Evolutionary conservation across 2,888 invertebrate genomes (phyloP), one percentile per base, ranked within the genome.

Genomic region (Acheta domesticus): DNA sequence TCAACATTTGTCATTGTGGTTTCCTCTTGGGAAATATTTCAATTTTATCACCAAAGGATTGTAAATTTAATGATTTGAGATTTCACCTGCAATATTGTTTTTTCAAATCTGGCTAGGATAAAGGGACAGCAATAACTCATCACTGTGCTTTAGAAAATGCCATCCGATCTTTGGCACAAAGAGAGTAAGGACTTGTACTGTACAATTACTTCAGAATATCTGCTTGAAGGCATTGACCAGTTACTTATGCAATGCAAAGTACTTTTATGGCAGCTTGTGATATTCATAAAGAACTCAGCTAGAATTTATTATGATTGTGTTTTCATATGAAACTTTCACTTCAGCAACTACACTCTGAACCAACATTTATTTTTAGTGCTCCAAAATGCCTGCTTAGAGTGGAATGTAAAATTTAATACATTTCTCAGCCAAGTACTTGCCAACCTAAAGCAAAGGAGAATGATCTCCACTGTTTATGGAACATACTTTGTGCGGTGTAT

Each of bases 101-200:
- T 62, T 62, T 62, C 5, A 62, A n/a, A n/a, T 36, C 36, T 62
- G 62, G 62, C 62, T 62, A 62, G 62, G 62, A 62, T 36, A 36
- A 62, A 62, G 1, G 62, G 62, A 62, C 62, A 62, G 62, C 62
- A 62, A 62, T 62, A 62, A 62, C n/a, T n/a, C 62, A n/a, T 62
- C 62, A 62, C 62, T 62, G n/a, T 62, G 62, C 62, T 62, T 19
- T 12, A 36, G 62, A 62, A n/a, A 62, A 62, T 62, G 62, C 62
- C 62, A 62, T 62, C 62, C 62, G n/a, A 16, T 62, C 62, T 36
- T 36, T 36, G 36, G 62, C n/a, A 62, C 62, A 12, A 62, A 62
- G 62, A 62, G 62, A 62, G 62, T 62, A 62, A 62, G 62, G 62
- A 62, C 62, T 62, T 62, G 62, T 62, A 62, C 62, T 62, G 62